A percentile compares a stretch with the other conserved stretches of the same genome.
Evolutionary conservation across 2,888 invertebrate genomes (phyloP).

Genomic region (Synergus itoensis): DNA sequence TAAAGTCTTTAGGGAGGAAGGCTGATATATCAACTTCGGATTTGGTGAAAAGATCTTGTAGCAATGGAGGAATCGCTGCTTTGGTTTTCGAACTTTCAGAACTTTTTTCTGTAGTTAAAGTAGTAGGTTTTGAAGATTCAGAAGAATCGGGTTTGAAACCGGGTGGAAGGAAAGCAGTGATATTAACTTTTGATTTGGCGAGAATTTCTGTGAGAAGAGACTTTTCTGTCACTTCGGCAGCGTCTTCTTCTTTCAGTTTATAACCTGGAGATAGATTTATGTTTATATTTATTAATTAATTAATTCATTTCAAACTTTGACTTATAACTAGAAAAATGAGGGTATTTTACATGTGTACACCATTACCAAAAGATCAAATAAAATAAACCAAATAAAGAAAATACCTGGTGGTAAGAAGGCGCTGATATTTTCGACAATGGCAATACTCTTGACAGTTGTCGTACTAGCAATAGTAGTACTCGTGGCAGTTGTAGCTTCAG

Average conservation of each 20-base stretch:
- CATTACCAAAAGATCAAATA: too few relatives aligned
- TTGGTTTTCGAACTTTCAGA: constrained; percentile 73
- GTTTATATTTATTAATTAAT: neutral
- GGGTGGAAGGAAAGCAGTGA: constrained; percentile 79
- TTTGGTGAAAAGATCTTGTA: constrained; percentile 72
- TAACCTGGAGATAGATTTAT: constrained; percentile 77
- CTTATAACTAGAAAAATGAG: neutral
- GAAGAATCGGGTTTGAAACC: constrained; percentile 82
- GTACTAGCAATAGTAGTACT: constrained; percentile 49
- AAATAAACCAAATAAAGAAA: too few relatives aligned
- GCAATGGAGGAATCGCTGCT: constrained; percentile 50
- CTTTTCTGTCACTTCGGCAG: constrained; percentile 71
- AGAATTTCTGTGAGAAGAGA: constrained; percentile 71
- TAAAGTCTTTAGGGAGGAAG: constrained; percentile 81
- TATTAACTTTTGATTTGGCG: constrained; percentile 73
- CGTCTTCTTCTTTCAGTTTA: constrained; percentile 79
- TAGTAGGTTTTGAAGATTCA: constrained; percentile 13
- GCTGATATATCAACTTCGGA: constrained; percentile 76
- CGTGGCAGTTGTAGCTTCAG: constrained; percentile 46
- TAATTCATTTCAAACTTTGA: neutral
- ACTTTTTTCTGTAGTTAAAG: constrained; percentile 49
- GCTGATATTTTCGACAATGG: constrained; percentile 78
- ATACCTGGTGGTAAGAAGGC: constrained; percentile 84
- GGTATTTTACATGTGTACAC: too few relatives aligned
- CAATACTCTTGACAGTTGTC: constrained; percentile 47